These are phyloP conservation scores for Ellobius talpinus DNA, from an alignment of 2,113 vertebrate species.

Conservation along the genomic window DNA sequence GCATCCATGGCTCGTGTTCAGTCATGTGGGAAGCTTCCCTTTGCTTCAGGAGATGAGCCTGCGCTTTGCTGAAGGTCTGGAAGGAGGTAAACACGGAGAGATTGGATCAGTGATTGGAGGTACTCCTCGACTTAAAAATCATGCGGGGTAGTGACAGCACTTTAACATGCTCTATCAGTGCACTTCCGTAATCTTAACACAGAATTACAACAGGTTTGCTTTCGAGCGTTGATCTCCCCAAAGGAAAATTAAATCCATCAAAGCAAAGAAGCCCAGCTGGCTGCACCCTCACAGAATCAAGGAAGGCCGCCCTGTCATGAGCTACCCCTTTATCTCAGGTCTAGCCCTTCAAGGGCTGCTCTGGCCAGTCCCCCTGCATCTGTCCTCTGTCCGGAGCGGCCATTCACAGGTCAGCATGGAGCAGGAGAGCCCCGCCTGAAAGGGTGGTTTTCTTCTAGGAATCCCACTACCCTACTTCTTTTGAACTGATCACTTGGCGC, in stretches of 20 bases:
- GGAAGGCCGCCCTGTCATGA: conserved; percentile 44
- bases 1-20: background rate
- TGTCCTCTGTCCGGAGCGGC: conserved; percentile 17
- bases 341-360: conserved; percentile 37
- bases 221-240: conserved; percentile 52
- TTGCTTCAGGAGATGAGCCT: background rate
- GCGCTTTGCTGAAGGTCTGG: background rate
- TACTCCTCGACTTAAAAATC: background rate
- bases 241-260: conserved; percentile 65
- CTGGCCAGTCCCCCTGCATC: conserved; percentile 69
- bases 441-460: background rate
- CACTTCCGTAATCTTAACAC: conserved; percentile 60
- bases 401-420: conserved; percentile 66
- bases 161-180: conserved; percentile 4
- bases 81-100: background rate
- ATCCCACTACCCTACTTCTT: conserved; percentile 57
- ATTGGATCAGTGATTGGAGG: background rate
- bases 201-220: conserved; percentile 52
- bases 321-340: conserved; percentile 66
- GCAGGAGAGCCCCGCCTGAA: conserved; percentile 50
- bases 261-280: conserved; percentile 26
- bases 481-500: conserved; percentile 70
- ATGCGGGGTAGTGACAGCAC: background rate
- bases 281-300: conserved; percentile 41
- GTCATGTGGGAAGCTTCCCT: background rate